These are phyloP conservation scores for Ameiurus melas DNA, from an alignment of 2,113 vertebrate genomes.

Conservation along the genomic window DNA sequence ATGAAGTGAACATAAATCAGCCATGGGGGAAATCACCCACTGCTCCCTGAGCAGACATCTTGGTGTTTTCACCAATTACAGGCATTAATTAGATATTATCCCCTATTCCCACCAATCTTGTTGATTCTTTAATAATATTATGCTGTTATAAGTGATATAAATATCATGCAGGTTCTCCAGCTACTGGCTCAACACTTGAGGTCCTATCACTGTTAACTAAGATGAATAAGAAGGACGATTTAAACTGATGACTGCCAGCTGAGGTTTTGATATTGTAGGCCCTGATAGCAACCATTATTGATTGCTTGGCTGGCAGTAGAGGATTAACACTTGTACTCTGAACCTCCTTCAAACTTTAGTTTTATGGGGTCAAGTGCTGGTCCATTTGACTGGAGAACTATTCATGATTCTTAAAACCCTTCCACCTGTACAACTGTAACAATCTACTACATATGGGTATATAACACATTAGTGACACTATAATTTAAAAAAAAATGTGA, in stretches of 20 bases:
- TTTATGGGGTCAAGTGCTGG: not conserved
- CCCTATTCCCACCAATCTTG: not conserved
- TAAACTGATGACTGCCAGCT: conserved; percentile 34
- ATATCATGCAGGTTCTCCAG: not conserved
- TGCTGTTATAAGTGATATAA: conserved; percentile 9
- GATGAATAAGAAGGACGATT: conserved; percentile 15
- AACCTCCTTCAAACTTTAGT: not conserved
- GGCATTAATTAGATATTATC: conserved; percentile 21
- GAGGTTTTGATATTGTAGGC: not conserved
- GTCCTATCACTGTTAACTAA: conserved; percentile 14
- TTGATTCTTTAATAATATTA: conserved; percentile 8
- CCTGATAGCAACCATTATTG: conserved; percentile 15
- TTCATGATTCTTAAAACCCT: not conserved
- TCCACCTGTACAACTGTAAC: not conserved
- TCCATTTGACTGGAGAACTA: not conserved
- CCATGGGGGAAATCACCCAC: not conserved
- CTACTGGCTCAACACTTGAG: not conserved
- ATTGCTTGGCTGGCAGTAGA: not conserved
- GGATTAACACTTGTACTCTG: not conserved
- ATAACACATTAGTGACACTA: too few relatives aligned
- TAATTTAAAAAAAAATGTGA: not conserved
- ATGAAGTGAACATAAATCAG: conserved; percentile 26
- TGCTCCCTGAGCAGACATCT: not conserved
- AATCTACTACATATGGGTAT: not conserved
- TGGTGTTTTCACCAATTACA: not conserved